Base-by-base conservation (phyloP, 2,797 vertebrate species). In the Sebastes goodei region DNA sequence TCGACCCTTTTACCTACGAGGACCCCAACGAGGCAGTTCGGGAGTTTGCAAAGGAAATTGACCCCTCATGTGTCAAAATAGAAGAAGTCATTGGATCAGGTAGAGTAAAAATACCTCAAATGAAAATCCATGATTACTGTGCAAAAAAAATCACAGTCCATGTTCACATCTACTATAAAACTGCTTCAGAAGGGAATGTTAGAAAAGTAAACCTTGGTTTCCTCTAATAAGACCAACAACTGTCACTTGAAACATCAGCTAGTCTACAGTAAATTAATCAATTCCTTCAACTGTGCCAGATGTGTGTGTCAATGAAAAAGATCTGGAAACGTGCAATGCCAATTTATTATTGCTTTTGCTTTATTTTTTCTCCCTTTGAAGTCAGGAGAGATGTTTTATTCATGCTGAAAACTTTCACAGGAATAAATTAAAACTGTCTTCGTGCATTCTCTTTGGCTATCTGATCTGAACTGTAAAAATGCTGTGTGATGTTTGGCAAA, bases 51-150 rank as follows among this genome's bases (percentile, higher is more conserved):
- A 99, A 99, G 93, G 98, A 99, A 93, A 99, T 99, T 0, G 98
- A 99, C 38, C 97, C 98, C 5, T 98, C 97, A 75, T 98, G 97
- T 81, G 97, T 99, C 93, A 99, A 98, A 95, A 99, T 99, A 52
- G 98, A 99, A 89, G 97, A 99, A 88, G 98, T 99, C 91, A 97
- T 99, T 25, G 98, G 98, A 91, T 98, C 98, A 96, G 98, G 98
- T 99, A 95, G 23, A 75, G 35, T 38, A 38, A 38, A 70, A 73
- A n/a, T 17, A 14, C 14, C n/a, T 6, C 2, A 55, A 71, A 29
- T 42, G 6, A 32, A 33, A 69, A 42, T 42, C 0, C 14, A 42
- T 23, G 7, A 23, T 63, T 8, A 25, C 8, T 49, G 4, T 64
- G 14, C 10, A 2, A 55, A 23, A 66, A 14, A 25, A 65, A 8